Percentiles rank a stretch among this genome's conserved stretches.
phyloP scores from a whole-genome alignment of 2,888 invertebrate species.

The Lasioglossum marginatum region DNA sequence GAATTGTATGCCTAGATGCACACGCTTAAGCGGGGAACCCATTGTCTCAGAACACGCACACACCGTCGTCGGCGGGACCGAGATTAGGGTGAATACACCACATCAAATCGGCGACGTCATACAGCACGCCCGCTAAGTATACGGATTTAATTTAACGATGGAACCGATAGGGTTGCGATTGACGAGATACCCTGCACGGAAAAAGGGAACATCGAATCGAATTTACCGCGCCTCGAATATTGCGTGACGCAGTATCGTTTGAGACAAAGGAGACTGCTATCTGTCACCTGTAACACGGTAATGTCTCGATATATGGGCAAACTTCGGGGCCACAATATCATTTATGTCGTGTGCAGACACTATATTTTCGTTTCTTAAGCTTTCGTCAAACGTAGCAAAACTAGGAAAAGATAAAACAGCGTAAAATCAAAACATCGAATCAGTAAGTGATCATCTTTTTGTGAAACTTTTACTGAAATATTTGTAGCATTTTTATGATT shows the following conservation, averaged over 20 bases:
- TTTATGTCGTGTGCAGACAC: background rate
- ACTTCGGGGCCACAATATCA: background rate
- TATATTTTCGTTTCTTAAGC: background rate
- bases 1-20: conserved; percentile 35
- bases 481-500: too few relatives aligned
- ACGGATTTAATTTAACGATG: conserved; percentile 29
- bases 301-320: background rate
- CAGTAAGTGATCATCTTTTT: too few relatives aligned
- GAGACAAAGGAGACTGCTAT: background rate
- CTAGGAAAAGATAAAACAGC: background rate
- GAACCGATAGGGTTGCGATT: conserved; percentile 10
- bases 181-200: conserved; percentile 4
- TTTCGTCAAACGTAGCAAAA: background rate
- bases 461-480: too few relatives aligned
- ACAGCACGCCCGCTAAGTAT: background rate
- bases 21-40: conserved; percentile 17
- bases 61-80: conserved; percentile 28
- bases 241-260: background rate
- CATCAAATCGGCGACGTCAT: conserved; percentile 19
- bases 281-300: background rate
- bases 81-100: conserved; percentile 37
- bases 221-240: background rate
- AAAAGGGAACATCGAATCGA: background rate
- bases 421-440: background rate
- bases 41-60: conserved; percentile 50